These are phyloP conservation scores for Delphinapterus leucas DNA, from an alignment of 2,113 vertebrate species.

Conservation along the genomic window DNA sequence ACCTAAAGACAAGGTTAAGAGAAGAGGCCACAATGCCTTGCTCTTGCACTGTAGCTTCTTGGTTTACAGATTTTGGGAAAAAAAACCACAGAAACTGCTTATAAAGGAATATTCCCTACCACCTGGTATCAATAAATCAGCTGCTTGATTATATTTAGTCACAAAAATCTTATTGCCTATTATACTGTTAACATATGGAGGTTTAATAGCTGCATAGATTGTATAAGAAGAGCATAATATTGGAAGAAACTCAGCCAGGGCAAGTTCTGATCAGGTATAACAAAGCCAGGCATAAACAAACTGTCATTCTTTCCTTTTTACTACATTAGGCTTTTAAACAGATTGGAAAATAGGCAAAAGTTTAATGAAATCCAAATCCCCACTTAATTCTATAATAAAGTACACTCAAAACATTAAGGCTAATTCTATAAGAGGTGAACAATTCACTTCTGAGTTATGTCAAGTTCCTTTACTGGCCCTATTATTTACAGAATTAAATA, in stretches of 20 bases:
- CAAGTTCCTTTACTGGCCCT: not conserved
- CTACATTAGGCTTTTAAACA: not conserved
- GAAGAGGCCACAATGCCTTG: not conserved
- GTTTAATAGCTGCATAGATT: not conserved
- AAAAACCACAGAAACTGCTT: not conserved
- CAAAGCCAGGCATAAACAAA: not conserved
- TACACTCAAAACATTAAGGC: not conserved
- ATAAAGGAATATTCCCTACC: not conserved
- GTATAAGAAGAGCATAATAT: not conserved
- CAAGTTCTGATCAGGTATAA: not conserved
- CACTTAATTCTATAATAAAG: slow-evolving; percentile 34
- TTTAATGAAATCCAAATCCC: not conserved
- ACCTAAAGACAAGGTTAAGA: not conserved
- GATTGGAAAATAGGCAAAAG: not conserved
- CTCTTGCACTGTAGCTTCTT: not conserved
- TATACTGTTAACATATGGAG: not conserved
- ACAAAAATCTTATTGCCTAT: not conserved
- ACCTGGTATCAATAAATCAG: not conserved
- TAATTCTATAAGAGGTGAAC: not conserved
- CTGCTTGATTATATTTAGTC: not conserved
- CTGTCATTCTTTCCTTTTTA: slow-evolving; percentile 1
- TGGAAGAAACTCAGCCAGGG: not conserved
- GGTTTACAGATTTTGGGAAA: not conserved
- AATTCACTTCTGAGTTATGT: not conserved
- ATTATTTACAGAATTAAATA: not conserved